phyloP scores from a whole-genome alignment of 2,797 vertebrate species.

The Clamator glandarius region DNA sequence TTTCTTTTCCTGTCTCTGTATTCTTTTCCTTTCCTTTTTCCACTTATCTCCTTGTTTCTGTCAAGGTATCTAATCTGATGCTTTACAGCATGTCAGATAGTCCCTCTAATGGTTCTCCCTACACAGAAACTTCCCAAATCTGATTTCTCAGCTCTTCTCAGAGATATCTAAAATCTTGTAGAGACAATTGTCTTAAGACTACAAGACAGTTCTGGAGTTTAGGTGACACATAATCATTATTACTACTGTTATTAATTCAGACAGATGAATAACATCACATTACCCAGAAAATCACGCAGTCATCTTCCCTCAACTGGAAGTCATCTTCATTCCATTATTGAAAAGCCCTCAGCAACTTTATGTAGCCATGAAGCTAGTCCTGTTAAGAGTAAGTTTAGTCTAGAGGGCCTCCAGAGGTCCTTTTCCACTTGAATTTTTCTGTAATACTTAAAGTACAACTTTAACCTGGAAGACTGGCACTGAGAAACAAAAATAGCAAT shows the following conservation, averaged over 20 bases:
- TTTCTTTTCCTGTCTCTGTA: not conserved
- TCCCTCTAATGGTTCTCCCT: not conserved
- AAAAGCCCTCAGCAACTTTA: not conserved
- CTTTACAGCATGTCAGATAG: not conserved
- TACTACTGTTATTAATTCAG: not conserved
- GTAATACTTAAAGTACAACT: not conserved
- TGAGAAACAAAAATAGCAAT: not conserved
- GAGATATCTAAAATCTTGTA: not conserved
- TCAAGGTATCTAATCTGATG: not conserved
- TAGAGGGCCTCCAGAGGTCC: not conserved
- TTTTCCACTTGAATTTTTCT: not conserved
- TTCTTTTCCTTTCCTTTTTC: not conserved
- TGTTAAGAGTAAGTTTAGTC: not conserved
- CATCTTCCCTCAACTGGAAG: not conserved
- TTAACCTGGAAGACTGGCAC: not conserved
- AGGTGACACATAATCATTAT: not conserved
- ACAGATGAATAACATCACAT: not conserved
- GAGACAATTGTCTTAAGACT: not conserved
- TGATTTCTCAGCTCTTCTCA: not conserved
- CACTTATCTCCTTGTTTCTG: not conserved
- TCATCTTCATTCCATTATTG: not conserved
- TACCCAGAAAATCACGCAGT: not conserved
- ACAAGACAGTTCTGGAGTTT: not conserved
- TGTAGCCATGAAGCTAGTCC: not conserved
- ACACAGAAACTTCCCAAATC: not conserved